Percentiles rank a stretch among this genome's conserved stretches.
Evolutionary conservation across 30 jellyfish, hydroid and myxozoan species (phyloP).

Genomic region (Aurelia coerulea): DNA sequence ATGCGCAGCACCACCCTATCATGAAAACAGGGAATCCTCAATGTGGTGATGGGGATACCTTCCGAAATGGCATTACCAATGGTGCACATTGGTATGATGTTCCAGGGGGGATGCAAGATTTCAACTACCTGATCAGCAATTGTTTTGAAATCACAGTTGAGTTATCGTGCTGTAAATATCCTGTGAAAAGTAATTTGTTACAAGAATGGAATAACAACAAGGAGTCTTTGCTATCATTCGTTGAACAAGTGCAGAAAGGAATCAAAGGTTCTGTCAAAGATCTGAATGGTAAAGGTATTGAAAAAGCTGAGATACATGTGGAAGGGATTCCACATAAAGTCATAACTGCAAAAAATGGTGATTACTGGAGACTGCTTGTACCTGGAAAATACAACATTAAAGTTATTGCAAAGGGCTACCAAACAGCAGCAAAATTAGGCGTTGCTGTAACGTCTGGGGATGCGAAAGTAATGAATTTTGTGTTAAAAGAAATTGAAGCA

Average conservation of each 20-base stretch:
- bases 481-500: constrained; percentile 12
- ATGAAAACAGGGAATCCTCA: constrained; percentile 96
- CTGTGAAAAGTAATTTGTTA: constrained; percentile 62
- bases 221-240: constrained; percentile 82
- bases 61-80: constrained; percentile 95
- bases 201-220: constrained; percentile 89
- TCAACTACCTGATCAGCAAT: constrained; percentile 90
- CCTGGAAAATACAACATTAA: constrained; percentile 87
- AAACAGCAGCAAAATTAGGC: constrained; percentile 8
- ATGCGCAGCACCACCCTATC: constrained; percentile 93
- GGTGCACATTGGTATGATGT: constrained; percentile 99
- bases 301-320: constrained; percentile 75
- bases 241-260: constrained; percentile 96
- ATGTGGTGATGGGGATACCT: constrained; percentile 86
- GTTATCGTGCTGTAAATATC: constrained; percentile 97
- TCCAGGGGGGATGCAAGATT: constrained; percentile 99
- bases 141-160: constrained; percentile 98
- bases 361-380: constrained; percentile 95
- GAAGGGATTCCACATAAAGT: constrained; percentile 83
- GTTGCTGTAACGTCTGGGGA: constrained; percentile 55
- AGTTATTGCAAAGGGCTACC: constrained; percentile 75
- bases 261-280: constrained; percentile 85
- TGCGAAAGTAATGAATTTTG: constrained; percentile 73
- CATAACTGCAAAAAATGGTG: constrained; percentile 82
- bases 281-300: constrained; percentile 61